Evolutionary conservation across 64 coral and sea anemone genomes (phyloP).

Genomic region (Porites lutea): DNA sequence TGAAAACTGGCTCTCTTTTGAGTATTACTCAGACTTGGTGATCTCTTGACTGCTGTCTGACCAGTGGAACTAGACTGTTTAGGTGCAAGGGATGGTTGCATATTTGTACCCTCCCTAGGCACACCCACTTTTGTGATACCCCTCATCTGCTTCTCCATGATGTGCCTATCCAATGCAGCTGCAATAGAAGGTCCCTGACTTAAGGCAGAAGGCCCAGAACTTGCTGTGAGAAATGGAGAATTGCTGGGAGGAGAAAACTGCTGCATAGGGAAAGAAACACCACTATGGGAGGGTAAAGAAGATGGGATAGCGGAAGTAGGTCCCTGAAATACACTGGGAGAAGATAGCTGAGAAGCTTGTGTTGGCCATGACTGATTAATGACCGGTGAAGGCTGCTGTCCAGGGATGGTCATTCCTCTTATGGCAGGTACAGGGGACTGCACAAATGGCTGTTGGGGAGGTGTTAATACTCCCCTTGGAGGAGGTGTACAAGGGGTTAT

Average conservation of each 20-base stretch:
- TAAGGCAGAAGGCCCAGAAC: background rate
- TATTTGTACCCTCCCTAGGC: background rate
- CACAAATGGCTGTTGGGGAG: background rate
- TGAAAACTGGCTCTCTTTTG: background rate
- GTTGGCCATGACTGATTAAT: background rate
- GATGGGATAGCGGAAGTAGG: too few species aligned
- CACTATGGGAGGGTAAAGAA: background rate
- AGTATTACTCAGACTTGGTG: background rate
- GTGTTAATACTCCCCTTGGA: background rate
- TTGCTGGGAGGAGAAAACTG: background rate
- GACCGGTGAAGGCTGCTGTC: background rate
- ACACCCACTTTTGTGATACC: background rate
- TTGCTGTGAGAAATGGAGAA: background rate
- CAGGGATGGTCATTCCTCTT: background rate
- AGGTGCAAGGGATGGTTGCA: background rate
- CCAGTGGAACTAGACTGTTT: background rate
- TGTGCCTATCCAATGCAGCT: background rate
- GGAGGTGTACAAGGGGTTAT: background rate
- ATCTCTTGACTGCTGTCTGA: background rate
- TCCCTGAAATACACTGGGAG: background rate
- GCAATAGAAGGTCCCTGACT: conserved; percentile 9
- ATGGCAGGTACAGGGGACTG: background rate
- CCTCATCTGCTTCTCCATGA: background rate
- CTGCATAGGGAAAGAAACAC: background rate
- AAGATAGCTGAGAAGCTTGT: background rate